Evolutionary conservation across 2,888 invertebrate genomes (phyloP).

Genomic region (Meteorus cinctellus): DNA sequence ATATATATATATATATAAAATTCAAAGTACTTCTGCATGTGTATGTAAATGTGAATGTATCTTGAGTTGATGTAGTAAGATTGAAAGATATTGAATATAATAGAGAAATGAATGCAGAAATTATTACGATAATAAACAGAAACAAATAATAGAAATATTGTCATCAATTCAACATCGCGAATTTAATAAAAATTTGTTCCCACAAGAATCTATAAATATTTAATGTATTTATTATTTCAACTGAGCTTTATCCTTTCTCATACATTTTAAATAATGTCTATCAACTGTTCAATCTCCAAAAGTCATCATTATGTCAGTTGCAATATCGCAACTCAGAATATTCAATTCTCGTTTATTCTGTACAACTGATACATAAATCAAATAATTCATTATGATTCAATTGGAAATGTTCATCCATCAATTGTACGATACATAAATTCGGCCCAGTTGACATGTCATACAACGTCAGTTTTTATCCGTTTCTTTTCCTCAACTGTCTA

Average conservation of each 20-base stretch:
- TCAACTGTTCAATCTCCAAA: not conserved
- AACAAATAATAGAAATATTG: conserved; percentile 9
- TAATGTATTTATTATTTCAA: conserved; percentile 22
- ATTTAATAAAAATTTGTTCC: conserved; percentile 43
- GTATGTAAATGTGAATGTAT: conserved; percentile 36
- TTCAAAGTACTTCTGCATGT: conserved; percentile 33
- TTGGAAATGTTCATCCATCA: not conserved
- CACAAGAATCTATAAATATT: conserved; percentile 9
- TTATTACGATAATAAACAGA: conserved; percentile 5
- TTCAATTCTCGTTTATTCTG: conserved; percentile 18
- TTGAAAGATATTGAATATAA: conserved; percentile 27
- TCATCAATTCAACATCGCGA: conserved; percentile 22
- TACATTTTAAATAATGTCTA: conserved; percentile 6
- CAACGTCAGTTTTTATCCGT: not conserved
- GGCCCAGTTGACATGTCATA: not conserved
- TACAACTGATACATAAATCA: conserved; percentile 40
- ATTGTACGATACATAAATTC: not conserved
- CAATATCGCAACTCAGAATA: conserved; percentile 18
- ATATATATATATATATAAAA: conserved; percentile 5
- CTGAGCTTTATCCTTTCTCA: conserved; percentile 1
- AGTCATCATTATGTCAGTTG: conserved; percentile 2
- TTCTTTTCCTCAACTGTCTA: not conserved
- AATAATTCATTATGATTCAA: conserved; percentile 11
- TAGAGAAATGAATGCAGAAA: conserved; percentile 19
- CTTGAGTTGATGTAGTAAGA: conserved; percentile 33